Evolutionary conservation across 2,888 invertebrate species (phyloP), one percentile per base, ranked within the genome.

Genomic region (Miltochrista miniata): DNA sequence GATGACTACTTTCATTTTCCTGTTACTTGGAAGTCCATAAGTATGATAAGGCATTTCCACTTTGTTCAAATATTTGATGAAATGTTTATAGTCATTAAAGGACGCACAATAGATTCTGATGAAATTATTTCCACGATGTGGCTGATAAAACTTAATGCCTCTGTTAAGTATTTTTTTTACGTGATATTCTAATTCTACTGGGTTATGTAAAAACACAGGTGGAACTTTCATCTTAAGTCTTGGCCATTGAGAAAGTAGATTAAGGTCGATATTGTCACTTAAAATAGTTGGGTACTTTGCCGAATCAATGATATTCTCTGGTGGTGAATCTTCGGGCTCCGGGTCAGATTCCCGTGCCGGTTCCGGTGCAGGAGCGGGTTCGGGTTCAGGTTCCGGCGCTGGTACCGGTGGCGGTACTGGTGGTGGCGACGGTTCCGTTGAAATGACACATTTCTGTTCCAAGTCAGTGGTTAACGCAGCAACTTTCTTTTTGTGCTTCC

Each of bases 31-130:
- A 56, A 78, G 61, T 0, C 82, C 78, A 61, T 70, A 86, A 8
- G 87, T 87, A 41, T 87, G 83, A 51, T 76, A 85, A 0, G 83
- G 83, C 10, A 85, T 35, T 41, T 81, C 54, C 11, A 73, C 71
- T 14, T 71, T 74, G 5, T 80, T 72, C 11, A 85, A 79, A 64
- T 77, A 83, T 45, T 79, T 62, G 2, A 68, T 46, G 44, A 85
- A 48, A 13, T 61, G 53, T 51, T 72, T 77, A 37, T 84, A 76
- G 45, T 84, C 83, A 53, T 74, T 65, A 24, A 71, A 65, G 7
- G 76, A 64, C 36, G 48, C 42, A 13, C 76, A 81, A 24, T 54
- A 51, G 41, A 86, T 72, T 71, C 76, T 83, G 0, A 70, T 76
- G 40, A 69, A 74, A 43, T 70, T 61, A 18, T 51, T 58, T 13